Base-by-base conservation (phyloP, 2,888 invertebrate genomes). In the Agrochola lota region DNA sequence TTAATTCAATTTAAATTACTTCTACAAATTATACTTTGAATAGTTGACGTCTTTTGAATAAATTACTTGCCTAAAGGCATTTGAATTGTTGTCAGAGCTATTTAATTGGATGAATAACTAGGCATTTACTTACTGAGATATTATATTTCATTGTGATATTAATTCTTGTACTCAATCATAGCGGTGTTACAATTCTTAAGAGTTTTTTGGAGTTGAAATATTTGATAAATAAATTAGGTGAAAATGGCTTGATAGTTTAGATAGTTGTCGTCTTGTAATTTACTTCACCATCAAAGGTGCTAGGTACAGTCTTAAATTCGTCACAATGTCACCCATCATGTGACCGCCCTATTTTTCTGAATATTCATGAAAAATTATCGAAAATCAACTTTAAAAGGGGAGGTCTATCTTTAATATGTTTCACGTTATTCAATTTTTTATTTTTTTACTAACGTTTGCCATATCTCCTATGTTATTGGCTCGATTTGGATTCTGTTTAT, bases 1-100 rank as follows among this genome's bases (percentile, higher is more conserved):
- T 75, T 46, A 73, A 72, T 76, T 30, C 9, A 63, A 71, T 73
- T 85, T 59, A 75, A 68, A 79, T 63, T 66, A 72, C 26, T 72
- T 55, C 20, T 20, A 26, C 20, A 74, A 62, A 80, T 80, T 63
- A 52, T 17, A 72, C 49, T 72, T 70, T 69, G 71, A 83, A 62
- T 75, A 76, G 64, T 75, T 64, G n/a, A n/a, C 12, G 46, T 55
- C 59, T 52, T 74, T 55, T 62, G 69, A 66, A 78, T 81, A 69
- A 78, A 66, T 70, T 59, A 70, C 23, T 17, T 49, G n/a, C 30
- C 49, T 52, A 60, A 70, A 70, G 55, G 20, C 17, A 60, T 17
- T 74, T 26, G 12, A n/a, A 23, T 62, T 72, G 23, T 63, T 79
- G 6, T n/a, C 49, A 26, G 35, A 63, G 70, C 6, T 40, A 62